Percentiles rank a stretch among this genome's conserved stretches.
Evolutionary conservation across 2,113 vertebrate genomes (phyloP).

Genomic region (Sterna hirundo): DNA sequence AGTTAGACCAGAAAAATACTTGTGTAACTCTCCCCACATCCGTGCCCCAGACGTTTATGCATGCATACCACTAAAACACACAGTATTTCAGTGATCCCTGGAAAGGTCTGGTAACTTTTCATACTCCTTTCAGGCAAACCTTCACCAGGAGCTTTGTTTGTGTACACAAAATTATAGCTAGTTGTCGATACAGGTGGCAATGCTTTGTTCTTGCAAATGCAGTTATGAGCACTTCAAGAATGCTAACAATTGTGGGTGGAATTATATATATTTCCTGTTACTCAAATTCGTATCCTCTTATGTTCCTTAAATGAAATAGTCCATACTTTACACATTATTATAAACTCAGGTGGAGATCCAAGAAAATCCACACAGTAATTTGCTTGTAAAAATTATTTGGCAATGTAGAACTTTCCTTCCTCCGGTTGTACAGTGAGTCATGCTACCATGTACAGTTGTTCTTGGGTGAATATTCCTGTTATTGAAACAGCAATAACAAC

Average conservation of each 20-base stretch:
- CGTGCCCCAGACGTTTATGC: fast-evolving
- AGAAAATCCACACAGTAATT: neutral
- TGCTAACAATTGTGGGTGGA: neutral
- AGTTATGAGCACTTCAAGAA: neutral
- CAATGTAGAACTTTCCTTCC: neutral
- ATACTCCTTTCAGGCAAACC: neutral
- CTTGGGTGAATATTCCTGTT: neutral
- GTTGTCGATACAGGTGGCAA: neutral
- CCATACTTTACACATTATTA: neutral
- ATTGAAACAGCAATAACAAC: neutral
- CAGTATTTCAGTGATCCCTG: neutral
- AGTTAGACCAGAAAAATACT: neutral
- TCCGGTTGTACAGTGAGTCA: neutral
- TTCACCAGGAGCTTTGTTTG: neutral
- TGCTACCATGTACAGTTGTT: neutral
- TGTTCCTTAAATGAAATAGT: neutral
- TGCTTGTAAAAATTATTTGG: neutral
- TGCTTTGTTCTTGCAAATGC: neutral
- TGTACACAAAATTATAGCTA: neutral
- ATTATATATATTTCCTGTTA: neutral
- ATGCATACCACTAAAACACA: neutral
- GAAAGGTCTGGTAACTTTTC: neutral
- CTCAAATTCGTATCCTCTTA: neutral
- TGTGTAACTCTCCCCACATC: neutral
- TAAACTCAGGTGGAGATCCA: neutral